phyloP scores from a whole-genome alignment of 1,140 invertebrate genomes.

The Eriosoma lanigerum region DNA sequence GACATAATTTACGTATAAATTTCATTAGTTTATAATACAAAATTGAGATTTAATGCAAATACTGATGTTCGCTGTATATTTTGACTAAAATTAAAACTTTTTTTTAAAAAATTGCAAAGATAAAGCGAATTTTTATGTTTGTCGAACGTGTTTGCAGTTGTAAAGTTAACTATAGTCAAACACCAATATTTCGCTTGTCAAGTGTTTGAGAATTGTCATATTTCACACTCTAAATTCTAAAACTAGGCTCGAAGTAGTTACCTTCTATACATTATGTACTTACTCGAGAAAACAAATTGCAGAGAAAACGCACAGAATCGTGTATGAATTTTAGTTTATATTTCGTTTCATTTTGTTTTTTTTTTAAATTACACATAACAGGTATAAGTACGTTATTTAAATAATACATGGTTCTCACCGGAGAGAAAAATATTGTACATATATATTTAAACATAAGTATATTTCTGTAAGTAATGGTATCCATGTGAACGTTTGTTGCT shows the following conservation, averaged over 20 bases:
- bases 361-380: not conserved
- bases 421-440: not conserved
- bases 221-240: not conserved
- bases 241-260: not conserved
- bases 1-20: no score
- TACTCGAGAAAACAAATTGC: not conserved
- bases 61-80: no score
- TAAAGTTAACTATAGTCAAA: no score
- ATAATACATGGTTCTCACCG: not conserved
- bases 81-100: no score
- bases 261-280: no score
- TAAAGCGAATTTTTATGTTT: no score
- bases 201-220: not conserved
- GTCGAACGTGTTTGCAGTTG: no score
- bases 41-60: no score
- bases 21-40: no score
- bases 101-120: no score
- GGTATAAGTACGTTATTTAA: constrained; percentile 3
- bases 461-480: not conserved
- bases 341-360: not conserved
- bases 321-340: constrained; percentile 18
- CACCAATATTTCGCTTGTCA: no score
- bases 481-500: not conserved
- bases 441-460: no score
- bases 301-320: not conserved